These are phyloP conservation scores for Zele albiditarsus DNA, from an alignment of 2,888 invertebrate genomes.

Conservation along the genomic window DNA sequence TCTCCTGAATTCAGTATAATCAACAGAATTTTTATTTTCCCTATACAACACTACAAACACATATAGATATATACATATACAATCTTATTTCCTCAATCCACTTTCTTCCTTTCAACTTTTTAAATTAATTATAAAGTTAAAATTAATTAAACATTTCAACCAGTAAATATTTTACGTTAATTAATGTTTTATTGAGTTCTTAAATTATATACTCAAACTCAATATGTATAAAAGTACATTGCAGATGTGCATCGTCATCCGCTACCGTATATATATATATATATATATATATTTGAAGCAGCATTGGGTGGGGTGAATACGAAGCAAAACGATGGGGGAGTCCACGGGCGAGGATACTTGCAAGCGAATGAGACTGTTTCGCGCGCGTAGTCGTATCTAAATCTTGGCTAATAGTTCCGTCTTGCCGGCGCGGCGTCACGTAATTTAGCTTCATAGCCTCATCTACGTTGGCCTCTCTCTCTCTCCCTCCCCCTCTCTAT, in stretches of 20 bases:
- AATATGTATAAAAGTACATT: slow-evolving; percentile 13
- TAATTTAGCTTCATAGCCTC: slow-evolving; percentile 66
- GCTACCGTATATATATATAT: background rate
- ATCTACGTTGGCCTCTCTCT: slow-evolving; percentile 46
- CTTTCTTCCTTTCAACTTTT: background rate
- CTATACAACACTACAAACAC: background rate
- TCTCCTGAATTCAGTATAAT: no score
- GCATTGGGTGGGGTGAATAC: background rate
- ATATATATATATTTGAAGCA: background rate
- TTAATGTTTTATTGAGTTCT: slow-evolving; percentile 13
- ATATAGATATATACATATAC: background rate
- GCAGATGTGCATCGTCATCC: slow-evolving; percentile 13
- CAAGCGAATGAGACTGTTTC: slow-evolving; percentile 42
- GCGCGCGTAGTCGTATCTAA: slow-evolving; percentile 54
- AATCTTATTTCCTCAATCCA: background rate
- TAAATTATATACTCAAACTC: background rate
- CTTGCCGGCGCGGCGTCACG: slow-evolving; percentile 50
- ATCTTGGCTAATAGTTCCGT: slow-evolving; percentile 66
- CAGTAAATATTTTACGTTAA: slow-evolving; percentile 5
- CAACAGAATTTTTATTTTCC: no score
- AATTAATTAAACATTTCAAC: slow-evolving; percentile 6
- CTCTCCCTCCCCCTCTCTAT: no score
- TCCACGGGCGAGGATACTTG: background rate
- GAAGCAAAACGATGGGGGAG: background rate
- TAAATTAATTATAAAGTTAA: background rate